phyloP scores from a whole-genome alignment of 1,140 invertebrate genomes.

The Caenorhabditis latens region DNA sequence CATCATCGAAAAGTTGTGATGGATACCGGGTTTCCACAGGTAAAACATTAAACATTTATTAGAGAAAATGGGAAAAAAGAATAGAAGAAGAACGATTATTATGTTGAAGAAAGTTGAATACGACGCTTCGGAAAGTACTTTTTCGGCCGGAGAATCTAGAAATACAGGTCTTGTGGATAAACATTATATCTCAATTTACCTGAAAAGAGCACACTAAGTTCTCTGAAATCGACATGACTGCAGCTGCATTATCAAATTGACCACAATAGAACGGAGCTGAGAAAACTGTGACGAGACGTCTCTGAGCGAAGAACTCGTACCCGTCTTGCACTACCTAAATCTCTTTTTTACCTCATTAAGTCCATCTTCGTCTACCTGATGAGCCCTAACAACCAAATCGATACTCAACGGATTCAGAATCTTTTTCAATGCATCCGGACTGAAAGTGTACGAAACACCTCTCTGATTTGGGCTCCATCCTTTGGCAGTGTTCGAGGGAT shows the following conservation, averaged over 20 bases:
- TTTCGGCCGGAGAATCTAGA: background rate
- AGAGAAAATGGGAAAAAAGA: background rate
- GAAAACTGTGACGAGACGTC: conserved; percentile 68
- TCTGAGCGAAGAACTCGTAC: conserved; percentile 80
- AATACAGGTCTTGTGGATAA: too few species aligned
- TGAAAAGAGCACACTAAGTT: conserved; percentile 84
- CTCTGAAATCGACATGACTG: conserved; percentile 69
- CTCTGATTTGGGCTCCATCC: conserved; percentile 8
- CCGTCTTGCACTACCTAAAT: conserved; percentile 81
- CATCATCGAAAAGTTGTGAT: conserved; percentile 11
- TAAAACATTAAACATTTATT: background rate
- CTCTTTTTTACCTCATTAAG: too few species aligned
- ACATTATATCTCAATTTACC: too few species aligned
- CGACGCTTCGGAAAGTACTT: background rate
- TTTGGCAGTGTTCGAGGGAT: background rate
- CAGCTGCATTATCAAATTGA: conserved; percentile 70
- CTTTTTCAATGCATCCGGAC: conserved; percentile 6
- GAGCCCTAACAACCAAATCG: conserved; percentile 40
- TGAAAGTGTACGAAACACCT: conserved; percentile 6
- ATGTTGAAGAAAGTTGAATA: background rate
- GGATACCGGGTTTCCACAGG: conserved; percentile 12
- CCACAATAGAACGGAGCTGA: conserved; percentile 72
- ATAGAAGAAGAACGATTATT: background rate
- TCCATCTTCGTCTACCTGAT: background rate
- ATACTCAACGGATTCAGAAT: background rate